A percentile compares a stretch with the other conserved stretches of the same genome.
phyloP scores from a whole-genome alignment of 2,888 invertebrate species.

The Stramonita haemastoma region DNA sequence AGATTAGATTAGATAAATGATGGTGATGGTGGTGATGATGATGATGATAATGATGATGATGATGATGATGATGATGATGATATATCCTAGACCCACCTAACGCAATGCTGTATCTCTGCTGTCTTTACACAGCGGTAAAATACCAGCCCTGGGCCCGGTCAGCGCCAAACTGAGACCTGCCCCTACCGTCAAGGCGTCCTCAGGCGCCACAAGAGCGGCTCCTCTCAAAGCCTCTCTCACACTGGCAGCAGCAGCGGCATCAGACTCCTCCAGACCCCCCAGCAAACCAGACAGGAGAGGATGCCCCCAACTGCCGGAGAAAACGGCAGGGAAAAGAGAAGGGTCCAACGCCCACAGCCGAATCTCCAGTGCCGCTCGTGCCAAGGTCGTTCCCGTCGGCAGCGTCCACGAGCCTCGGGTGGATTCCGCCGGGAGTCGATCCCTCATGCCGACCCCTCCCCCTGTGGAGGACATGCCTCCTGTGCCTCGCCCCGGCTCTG shows the following conservation, averaged over 20 bases:
- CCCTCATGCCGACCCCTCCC: conserved; percentile 4
- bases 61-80: no score
- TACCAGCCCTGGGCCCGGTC: conserved; percentile 6
- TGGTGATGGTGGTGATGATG: no score
- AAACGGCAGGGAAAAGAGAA: not conserved
- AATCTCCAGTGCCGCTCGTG: conserved; percentile 6
- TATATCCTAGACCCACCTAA: no score
- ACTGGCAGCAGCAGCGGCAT: no score
- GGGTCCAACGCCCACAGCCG: not conserved
- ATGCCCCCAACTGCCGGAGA: not conserved
- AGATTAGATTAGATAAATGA: no score
- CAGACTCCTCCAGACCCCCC: not conserved
- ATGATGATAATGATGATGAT: no score
- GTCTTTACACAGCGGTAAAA: not conserved
- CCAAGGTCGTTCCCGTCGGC: conserved; percentile 24
- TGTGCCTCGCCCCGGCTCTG: conserved; percentile 3
- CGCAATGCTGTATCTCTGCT: no score
- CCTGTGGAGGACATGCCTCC: not conserved
- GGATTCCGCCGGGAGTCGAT: conserved; percentile 15
- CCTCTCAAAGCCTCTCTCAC: conserved; percentile 30
- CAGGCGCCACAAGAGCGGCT: not conserved
- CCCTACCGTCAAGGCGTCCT: not conserved
- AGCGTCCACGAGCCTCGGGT: conserved; percentile 16
- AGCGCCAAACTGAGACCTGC: conserved; percentile 18
- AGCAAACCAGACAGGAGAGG: not conserved